phyloP scores from a whole-genome alignment of 2,797 vertebrate species.

The Macropodus opercularis region DNA sequence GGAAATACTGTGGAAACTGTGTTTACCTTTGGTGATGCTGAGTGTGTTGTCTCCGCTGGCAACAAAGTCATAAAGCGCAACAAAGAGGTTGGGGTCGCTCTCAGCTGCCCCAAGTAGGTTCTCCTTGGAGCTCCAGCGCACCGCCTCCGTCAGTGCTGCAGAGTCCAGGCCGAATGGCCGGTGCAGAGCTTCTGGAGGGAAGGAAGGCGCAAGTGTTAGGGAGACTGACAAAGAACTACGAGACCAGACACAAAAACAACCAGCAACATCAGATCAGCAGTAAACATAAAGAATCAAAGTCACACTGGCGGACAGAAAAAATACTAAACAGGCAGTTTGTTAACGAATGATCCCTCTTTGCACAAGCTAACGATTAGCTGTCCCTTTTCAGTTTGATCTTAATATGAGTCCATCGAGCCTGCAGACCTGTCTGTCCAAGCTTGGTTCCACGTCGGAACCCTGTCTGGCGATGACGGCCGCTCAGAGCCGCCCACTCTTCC shows the following conservation, averaged over 20 bases:
- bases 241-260: neutral
- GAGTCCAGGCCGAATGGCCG: constrained; percentile 93
- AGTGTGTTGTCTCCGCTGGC: constrained; percentile 99
- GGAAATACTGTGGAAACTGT: too few relatives aligned
- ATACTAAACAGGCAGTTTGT: neutral
- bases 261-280: constrained; percentile 5
- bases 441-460: constrained; percentile 57
- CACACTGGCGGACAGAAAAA: neutral
- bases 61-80: constrained; percentile 99
- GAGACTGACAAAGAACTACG: constrained; percentile 11
- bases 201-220: constrained; percentile 5
- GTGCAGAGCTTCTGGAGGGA: constrained; percentile 90
- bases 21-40: constrained; percentile 98
- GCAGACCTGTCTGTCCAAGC: constrained; percentile 62
- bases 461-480: constrained; percentile 63
- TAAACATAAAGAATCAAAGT: neutral
- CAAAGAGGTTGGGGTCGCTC: constrained; percentile 98
- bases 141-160: constrained; percentile 93
- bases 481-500: constrained; percentile 78
- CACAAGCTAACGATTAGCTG: constrained; percentile 1
- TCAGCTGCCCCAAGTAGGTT: constrained; percentile 96
- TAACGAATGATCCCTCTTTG: neutral
- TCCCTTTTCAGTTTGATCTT: neutral
- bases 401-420: neutral
- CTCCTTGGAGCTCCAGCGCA: constrained; percentile 99